Base-by-base conservation (phyloP, 2,888 invertebrate genomes). In the Hydroisotoma schaefferi region DNA sequence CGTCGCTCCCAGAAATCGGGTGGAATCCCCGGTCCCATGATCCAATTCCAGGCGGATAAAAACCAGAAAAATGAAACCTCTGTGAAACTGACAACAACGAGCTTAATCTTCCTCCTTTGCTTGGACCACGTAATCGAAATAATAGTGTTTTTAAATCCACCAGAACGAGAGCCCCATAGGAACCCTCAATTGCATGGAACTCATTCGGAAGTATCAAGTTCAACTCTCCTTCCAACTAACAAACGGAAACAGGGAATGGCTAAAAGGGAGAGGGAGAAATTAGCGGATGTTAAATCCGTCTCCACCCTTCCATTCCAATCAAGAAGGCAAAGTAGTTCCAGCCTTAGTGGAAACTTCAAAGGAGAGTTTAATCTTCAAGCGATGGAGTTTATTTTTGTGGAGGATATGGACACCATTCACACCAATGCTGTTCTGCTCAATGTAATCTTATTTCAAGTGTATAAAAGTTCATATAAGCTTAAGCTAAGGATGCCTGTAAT, bases 301-400 rank as follows among this genome's bases (percentile, higher is more conserved):
- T n/a, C n/a, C n/a, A 74, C 80, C n/a, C 59, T 6, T 59, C 59
- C 33, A 43, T 60, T 8, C 33, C 8, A 33, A 40, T 15, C n/a
- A 15, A 5, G n/a, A 15, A 15, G 8, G 40, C 15, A 15, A 40
- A 5, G 8, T 4, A 40, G 40, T 40, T 20, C 5, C 15, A 40
- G 20, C 20, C 40, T 10, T 2, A 53, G 27, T 1, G 49, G 54
- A 26, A 55, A 49, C 2, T 62, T 47, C 25, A 60, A 56, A 18
- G 62, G 44, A 26, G 60, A 87, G 75, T 77, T 92, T 26, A 87
- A 86, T 73, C 80, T 94, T 2, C 90, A 92, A 73, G 87, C 93
- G 75, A 92, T 92, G 0, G 95, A 98, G 76, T 91, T 98, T 61
- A 86, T 94, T 57, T 79, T 95, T 23, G 90, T 95, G 2, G 94